phyloP scores from a whole-genome alignment of 2,888 invertebrate genomes.

The Amiota mariae region DNA sequence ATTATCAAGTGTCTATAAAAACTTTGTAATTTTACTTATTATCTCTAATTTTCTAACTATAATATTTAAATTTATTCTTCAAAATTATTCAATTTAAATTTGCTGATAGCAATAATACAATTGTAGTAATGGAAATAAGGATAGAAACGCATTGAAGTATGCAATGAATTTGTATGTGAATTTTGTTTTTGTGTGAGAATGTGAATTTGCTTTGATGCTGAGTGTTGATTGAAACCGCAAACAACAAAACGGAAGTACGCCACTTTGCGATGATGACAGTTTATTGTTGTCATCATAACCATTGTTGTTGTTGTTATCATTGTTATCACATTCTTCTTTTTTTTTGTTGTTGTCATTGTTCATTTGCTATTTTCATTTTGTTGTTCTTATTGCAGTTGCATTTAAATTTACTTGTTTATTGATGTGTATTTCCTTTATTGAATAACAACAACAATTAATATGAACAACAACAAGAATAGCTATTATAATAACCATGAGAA shows the following conservation, averaged over 20 bases:
- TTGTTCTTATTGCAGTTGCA: slow-evolving; percentile 47
- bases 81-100: too few species aligned
- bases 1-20: too few species aligned
- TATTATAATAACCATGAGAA: too few species aligned
- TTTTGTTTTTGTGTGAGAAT: too few species aligned
- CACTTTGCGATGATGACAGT: slow-evolving; percentile 32
- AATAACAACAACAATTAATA: too few species aligned
- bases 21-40: too few species aligned
- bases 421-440: background rate
- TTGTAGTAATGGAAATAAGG: too few species aligned
- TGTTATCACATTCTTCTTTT: background rate
- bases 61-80: too few species aligned
- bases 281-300: slow-evolving; percentile 12
- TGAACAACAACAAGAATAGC: too few species aligned
- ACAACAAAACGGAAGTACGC: slow-evolving; percentile 12
- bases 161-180: slow-evolving; percentile 26
- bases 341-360: background rate
- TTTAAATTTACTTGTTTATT: slow-evolving; percentile 17
- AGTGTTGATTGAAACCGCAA: slow-evolving; percentile 21
- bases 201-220: too few species aligned
- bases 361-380: slow-evolving; percentile 39
- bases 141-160: slow-evolving; percentile 34
- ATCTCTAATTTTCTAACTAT: too few species aligned
- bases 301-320: slow-evolving; percentile 8
- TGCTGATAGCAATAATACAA: too few species aligned